Base-by-base conservation (phyloP, 2,888 invertebrate species). In the Charanyca ferruginea region DNA sequence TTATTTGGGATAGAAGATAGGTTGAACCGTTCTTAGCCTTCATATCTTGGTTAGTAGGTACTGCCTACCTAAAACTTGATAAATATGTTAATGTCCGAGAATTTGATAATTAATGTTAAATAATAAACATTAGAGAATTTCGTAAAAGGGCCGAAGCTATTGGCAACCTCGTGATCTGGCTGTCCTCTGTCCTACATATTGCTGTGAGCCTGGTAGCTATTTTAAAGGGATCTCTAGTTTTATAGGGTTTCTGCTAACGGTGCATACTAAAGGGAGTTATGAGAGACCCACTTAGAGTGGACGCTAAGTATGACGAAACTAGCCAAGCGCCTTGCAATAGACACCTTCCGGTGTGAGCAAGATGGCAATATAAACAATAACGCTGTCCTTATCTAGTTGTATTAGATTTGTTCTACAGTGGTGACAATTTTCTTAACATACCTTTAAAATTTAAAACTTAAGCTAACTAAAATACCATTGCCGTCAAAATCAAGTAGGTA, bases 341-440 rank as follows among this genome's bases (percentile, higher is more conserved):
- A 83, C 69, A 70, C 79, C 80, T 76, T 73, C 68, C 80, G 67
- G 75, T 66, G 72, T 51, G 47, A 55, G 38, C 11, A 81, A 82
- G 85, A 84, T 47, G 58, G 81, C 72, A 77, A 86, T 86, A 85
- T 81, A 87, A 88, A 89, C 86, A 89, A 83, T 74, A 52, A 49
- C 13, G 16, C 52, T 73, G 58, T 79, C 75, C 67, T 75, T 74
- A 51, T 87, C 78, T 57, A 28, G 32, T 16, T 32, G 7, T 51
- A 22, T 54, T 55, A 52, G 38, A 63, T 57, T 48, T 42, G 28
- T 67, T 71, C 45, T 49, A 53, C 58, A 62, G 1, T 65, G 45
- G 44, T 32, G 5, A 8, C 51, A 70, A 66, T 62, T 66, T 77
- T 55, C 9, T 28, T 11, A 32, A 32, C 11, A 2, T 11, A 32